Percentiles rank a stretch among this genome's conserved stretches.
These are phyloP conservation scores for Petrocephalus sullivani DNA, from an alignment of 2,797 vertebrate genomes.

Conservation along the genomic window DNA sequence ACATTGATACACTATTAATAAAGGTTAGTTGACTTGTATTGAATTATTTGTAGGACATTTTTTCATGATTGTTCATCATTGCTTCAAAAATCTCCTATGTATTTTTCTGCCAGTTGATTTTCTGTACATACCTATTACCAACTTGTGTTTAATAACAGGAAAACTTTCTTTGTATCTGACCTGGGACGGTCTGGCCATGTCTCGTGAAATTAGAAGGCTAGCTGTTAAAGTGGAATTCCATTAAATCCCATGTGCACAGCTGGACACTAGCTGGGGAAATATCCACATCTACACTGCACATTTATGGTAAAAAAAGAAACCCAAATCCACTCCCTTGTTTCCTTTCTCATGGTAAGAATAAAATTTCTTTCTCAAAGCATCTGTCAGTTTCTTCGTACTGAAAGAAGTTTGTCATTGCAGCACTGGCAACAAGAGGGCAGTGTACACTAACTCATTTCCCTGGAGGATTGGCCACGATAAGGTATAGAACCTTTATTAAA, in stretches of 20 bases:
- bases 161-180: neutral
- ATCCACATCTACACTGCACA: neutral
- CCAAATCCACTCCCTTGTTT: slow-evolving; percentile 36
- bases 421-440: slow-evolving; percentile 76
- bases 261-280: neutral
- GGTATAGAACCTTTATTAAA: slow-evolving; percentile 49
- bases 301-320: slow-evolving; percentile 37
- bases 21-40: neutral
- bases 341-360: slow-evolving; percentile 28
- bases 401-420: slow-evolving; percentile 66
- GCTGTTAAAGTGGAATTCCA: neutral
- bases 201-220: neutral
- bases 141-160: too few species aligned
- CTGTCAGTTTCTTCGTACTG: slow-evolving; percentile 1
- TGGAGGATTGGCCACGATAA: slow-evolving; percentile 50
- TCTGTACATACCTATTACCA: neutral
- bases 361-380: neutral
- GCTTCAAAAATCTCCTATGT: neutral
- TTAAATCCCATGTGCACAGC: neutral
- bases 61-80: neutral
- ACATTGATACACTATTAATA: neutral
- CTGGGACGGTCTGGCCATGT: neutral
- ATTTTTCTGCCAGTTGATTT: neutral
- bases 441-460: slow-evolving; percentile 73
- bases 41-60: neutral